A percentile compares a stretch with the other conserved stretches of the same genome.
phyloP scores from a whole-genome alignment of 1,140 invertebrate species.

The Euura lappo region DNA sequence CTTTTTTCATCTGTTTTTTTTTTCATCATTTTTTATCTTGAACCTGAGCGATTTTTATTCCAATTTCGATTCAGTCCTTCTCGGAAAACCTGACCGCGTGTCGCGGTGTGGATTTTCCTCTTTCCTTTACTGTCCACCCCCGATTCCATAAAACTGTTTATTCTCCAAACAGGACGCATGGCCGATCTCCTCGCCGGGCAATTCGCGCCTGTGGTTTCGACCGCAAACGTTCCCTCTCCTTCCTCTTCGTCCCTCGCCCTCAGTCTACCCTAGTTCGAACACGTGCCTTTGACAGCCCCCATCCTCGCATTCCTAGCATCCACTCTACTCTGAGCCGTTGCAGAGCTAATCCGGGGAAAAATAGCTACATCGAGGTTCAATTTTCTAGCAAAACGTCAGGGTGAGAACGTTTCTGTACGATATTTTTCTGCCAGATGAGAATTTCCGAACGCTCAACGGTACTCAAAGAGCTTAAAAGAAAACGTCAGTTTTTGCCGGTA shows the following conservation, averaged over 20 bases:
- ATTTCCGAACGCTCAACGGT: too few species aligned
- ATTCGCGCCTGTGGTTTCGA: conserved; percentile 4
- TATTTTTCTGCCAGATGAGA: too few species aligned
- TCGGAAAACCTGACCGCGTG: background rate
- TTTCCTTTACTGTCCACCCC: too few species aligned
- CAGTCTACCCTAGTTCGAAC: background rate
- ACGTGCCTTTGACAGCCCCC: conserved; percentile 1
- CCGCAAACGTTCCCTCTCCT: background rate
- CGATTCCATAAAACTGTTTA: background rate
- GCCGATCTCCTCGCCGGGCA: background rate
- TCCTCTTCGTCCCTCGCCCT: background rate
- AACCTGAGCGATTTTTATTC: too few species aligned
- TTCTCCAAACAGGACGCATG: background rate
- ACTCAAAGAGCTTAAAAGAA: too few species aligned
- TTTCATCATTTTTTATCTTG: too few species aligned
- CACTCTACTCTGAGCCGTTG: background rate
- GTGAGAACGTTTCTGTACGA: background rate
- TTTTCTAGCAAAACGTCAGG: background rate
- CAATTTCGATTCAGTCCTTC: too few species aligned
- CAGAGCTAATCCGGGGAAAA: background rate
- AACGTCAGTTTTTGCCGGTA: too few species aligned
- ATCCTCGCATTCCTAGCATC: background rate
- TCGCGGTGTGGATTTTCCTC: background rate
- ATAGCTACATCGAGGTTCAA: background rate
- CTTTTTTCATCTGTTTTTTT: too few species aligned